A percentile compares a stretch with the other conserved stretches of the same genome.
These are phyloP conservation scores for Mesocricetus auratus DNA, from an alignment of 2,113 vertebrate species.

Conservation along the genomic window DNA sequence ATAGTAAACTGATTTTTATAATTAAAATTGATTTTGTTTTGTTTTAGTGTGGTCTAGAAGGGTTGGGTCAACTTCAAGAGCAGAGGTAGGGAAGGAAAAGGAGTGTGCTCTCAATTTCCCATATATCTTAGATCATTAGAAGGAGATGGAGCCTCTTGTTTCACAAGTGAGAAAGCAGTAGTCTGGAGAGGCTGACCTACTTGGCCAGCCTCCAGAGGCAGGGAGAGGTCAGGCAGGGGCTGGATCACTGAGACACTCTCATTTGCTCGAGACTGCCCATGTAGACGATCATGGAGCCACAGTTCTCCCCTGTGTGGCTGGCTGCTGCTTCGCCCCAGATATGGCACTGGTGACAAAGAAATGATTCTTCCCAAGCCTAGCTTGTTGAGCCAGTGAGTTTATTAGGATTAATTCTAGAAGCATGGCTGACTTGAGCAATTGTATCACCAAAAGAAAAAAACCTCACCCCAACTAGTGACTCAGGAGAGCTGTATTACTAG, in stretches of 20 bases:
- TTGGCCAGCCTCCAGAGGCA: constrained; percentile 7
- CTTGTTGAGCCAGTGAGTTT: background rate
- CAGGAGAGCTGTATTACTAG: background rate
- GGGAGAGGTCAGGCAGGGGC: background rate
- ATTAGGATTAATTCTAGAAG: background rate
- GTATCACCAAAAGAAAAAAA: background rate
- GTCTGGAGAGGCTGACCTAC: background rate
- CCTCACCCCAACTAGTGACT: background rate
- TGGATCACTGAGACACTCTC: background rate
- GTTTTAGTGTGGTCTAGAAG: constrained; percentile 83
- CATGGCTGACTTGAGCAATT: background rate
- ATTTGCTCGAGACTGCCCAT: background rate
- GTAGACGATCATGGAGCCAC: fast-evolving
- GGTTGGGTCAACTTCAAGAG: constrained; percentile 75
- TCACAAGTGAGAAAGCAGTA: constrained; percentile 16
- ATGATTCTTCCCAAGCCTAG: background rate
- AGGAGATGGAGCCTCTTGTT: background rate
- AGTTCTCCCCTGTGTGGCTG: background rate
- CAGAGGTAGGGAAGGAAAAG: background rate
- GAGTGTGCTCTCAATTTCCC: background rate
- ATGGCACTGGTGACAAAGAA: background rate
- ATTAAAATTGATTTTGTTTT: constrained; percentile 88
- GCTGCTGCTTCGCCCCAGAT: background rate
- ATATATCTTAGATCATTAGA: constrained; percentile 26
- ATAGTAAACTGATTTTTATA: constrained; percentile 85